A percentile compares a stretch with the other conserved stretches of the same genome.
Evolutionary conservation across 2,797 vertebrate genomes (phyloP).

Genomic region (Hoplostethus mediterraneus): DNA sequence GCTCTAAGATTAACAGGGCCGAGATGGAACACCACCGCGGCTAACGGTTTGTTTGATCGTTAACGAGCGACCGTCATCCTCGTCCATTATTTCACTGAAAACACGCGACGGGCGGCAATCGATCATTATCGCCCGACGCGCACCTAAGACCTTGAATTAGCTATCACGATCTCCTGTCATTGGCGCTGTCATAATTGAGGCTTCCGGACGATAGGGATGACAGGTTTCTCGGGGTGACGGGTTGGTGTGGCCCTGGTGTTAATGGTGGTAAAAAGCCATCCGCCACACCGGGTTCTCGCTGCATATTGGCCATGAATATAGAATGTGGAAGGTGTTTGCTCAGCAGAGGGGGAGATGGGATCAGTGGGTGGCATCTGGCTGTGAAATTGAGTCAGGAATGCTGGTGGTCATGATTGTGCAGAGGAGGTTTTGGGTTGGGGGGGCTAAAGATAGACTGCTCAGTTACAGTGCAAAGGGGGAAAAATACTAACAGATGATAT

Average conservation of each 20-base stretch:
- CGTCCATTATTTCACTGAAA: conserved; percentile 42
- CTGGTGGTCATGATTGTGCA: conserved; percentile 6
- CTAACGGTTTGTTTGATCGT: conserved; percentile 58
- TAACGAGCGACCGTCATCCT: conserved; percentile 43
- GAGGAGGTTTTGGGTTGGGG: neutral
- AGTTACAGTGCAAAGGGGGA: neutral
- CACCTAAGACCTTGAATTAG: conserved; percentile 52
- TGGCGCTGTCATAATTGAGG: conserved; percentile 35
- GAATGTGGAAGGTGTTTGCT: conserved; percentile 52
- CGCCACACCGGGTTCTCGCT: neutral
- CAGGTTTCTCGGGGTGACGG: conserved; percentile 18
- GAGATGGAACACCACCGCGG: conserved; percentile 12
- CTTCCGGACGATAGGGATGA: conserved; percentile 36
- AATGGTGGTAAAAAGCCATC: conserved; percentile 38
- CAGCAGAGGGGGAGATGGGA: conserved; percentile 27
- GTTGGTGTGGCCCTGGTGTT: conserved; percentile 37
- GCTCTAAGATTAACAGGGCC: conserved; percentile 54
- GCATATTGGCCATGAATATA: conserved; percentile 36
- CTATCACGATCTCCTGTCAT: conserved; percentile 53
- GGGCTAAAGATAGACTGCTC: conserved; percentile 10
- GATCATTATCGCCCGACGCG: conserved; percentile 60
- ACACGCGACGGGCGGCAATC: conserved; percentile 32
- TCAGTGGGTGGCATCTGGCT: conserved; percentile 56
- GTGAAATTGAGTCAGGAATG: conserved; percentile 68
- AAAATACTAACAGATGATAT: neutral